phyloP scores from a whole-genome alignment of 1,140 invertebrate genomes.

The Camponotus vicinus region DNA sequence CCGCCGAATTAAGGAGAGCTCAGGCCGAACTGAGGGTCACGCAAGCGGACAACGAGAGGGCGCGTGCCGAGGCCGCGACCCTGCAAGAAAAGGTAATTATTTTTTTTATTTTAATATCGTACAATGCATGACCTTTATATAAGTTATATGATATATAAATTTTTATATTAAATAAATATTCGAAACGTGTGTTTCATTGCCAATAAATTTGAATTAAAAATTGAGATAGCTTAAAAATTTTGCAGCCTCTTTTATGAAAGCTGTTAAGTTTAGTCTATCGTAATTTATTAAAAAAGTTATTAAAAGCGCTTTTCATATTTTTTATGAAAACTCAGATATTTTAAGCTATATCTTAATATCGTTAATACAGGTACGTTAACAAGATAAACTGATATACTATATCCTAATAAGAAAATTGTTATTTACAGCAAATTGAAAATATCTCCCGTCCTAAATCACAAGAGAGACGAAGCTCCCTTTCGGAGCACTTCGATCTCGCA shows the following conservation, averaged over 20 bases:
- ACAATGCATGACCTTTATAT: not conserved
- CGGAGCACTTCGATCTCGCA: not conserved
- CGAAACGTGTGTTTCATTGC: not conserved
- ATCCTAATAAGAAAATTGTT: not conserved
- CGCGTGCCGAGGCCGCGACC: conserved; percentile 92
- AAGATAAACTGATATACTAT: not conserved
- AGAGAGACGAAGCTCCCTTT: not conserved
- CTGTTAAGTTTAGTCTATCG: not conserved
- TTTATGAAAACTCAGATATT: not conserved
- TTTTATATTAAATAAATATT: not conserved
- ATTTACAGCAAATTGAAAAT: conserved; percentile 22
- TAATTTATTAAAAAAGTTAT: conserved; percentile 12
- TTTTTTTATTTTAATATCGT: not conserved
- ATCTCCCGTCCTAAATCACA: not conserved
- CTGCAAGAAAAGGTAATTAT: conserved; percentile 93
- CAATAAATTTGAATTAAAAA: not conserved
- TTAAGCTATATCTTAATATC: not conserved
- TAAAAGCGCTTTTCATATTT: not conserved
- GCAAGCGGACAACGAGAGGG: conserved; percentile 94
- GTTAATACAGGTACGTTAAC: not conserved
- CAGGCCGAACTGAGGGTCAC: conserved; percentile 95
- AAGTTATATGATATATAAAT: not conserved
- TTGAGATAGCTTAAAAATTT: not conserved
- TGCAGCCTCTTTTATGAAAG: not conserved
- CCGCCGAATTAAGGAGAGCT: conserved; percentile 93